These are phyloP conservation scores for Acromyrmex heyeri DNA, from an alignment of 1,140 invertebrate genomes.

Conservation along the genomic window DNA sequence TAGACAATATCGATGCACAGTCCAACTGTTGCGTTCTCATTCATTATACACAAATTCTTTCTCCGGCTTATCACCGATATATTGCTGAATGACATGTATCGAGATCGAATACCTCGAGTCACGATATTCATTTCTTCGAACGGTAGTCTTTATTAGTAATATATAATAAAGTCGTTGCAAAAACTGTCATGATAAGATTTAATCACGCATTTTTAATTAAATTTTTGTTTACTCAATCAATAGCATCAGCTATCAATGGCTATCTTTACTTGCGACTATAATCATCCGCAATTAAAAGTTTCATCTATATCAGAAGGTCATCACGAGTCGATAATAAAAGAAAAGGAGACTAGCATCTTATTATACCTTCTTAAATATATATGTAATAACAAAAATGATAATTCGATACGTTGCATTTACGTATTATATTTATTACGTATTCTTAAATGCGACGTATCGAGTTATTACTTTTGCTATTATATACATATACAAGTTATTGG, in stretches of 20 bases:
- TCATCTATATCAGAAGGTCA: background rate
- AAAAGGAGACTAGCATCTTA: background rate
- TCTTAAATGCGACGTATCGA: background rate
- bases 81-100: background rate
- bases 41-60: slow-evolving; percentile 23
- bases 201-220: background rate
- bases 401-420: too few relatives aligned
- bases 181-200: background rate
- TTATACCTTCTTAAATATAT: too few relatives aligned
- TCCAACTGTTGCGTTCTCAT: slow-evolving; percentile 40
- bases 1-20: background rate
- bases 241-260: background rate
- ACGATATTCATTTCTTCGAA: slow-evolving; percentile 1
- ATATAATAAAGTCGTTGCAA: background rate
- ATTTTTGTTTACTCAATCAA: background rate
- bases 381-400: too few relatives aligned
- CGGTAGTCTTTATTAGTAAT: background rate
- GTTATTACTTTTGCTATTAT: background rate
- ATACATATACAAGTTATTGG: background rate
- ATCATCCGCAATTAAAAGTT: slow-evolving; percentile 7
- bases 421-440: background rate
- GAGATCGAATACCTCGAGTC: background rate
- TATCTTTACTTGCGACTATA: background rate
- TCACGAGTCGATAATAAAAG: background rate
- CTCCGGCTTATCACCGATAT: background rate